Percentiles rank a stretch among this genome's conserved stretches.
Conservation (phyloP, 2,797 vertebrate genomes). For the Cyprinella venusta region DNA sequence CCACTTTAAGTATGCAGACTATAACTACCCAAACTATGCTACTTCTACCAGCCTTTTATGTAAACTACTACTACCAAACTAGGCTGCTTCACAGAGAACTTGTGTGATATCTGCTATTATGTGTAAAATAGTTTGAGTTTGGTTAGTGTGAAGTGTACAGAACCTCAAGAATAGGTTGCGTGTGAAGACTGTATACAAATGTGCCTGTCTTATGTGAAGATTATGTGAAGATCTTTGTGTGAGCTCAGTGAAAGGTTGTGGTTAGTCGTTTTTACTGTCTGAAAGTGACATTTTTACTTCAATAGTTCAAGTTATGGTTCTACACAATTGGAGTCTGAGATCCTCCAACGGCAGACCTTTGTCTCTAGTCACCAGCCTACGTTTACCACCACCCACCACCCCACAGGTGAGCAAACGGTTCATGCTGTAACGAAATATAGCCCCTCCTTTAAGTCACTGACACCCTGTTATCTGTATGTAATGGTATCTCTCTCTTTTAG, state of each 20-base stretch:
- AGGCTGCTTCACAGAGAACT: not conserved
- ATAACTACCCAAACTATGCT: not conserved
- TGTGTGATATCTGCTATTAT: not conserved
- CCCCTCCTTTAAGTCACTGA: not conserved
- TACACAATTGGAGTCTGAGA: conserved; percentile 90
- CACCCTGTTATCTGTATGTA: conserved; percentile 56
- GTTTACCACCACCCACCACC: conserved; percentile 88
- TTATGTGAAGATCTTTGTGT: not conserved
- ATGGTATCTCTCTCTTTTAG: conserved; percentile 50
- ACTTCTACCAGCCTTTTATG: not conserved
- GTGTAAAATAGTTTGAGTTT: conserved; percentile 4
- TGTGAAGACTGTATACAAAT: not conserved
- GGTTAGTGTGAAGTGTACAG: not conserved
- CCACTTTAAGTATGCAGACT: not conserved
- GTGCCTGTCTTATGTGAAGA: not conserved
- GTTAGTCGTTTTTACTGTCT: not conserved
- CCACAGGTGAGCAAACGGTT: conserved; percentile 80
- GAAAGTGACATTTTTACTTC: conserved; percentile 51
- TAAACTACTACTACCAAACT: not conserved
- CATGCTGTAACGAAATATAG: not conserved
- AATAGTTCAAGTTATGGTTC: conserved; percentile 93
- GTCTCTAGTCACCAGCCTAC: conserved; percentile 89
- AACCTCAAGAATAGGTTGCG: not conserved
- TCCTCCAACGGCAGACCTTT: conserved; percentile 91
- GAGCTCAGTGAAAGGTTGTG: not conserved